Conservation (phyloP, 2,113 vertebrate species). For the Drymodes brunneopygia region DNA sequence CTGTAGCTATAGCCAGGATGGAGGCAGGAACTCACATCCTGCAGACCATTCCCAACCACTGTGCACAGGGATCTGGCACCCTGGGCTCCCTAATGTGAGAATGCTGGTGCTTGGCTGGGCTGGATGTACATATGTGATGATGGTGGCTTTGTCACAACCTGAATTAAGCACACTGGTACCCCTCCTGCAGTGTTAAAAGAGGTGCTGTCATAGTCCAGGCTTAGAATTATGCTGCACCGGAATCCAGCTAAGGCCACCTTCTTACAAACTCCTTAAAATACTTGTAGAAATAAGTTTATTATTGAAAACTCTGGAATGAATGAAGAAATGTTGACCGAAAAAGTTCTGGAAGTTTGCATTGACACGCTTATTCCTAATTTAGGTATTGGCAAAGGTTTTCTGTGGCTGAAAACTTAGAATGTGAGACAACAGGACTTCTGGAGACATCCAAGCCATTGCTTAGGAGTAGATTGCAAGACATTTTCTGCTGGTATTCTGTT, state of each 20-base stretch:
- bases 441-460: background rate
- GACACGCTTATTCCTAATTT: background rate
- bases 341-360: background rate
- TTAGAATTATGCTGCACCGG: background rate
- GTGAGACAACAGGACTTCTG: background rate
- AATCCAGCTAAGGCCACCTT: background rate
- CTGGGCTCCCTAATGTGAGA: background rate
- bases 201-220: rapidly evolving
- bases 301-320: background rate
- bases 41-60: background rate
- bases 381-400: background rate
- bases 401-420: background rate
- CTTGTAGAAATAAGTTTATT: background rate
- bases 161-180: background rate
- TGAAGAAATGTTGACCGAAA: background rate
- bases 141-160: background rate
- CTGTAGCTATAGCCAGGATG: background rate
- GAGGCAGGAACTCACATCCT: background rate
- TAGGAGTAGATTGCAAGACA: background rate
- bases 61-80: background rate
- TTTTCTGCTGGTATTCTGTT: background rate
- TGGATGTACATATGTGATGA: rapidly evolving
- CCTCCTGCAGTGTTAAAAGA: background rate
- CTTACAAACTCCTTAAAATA: background rate
- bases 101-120: background rate